Evolutionary conservation across 1,140 invertebrate species (phyloP).

Genomic region (Tyrophagus putrescentiae): DNA sequence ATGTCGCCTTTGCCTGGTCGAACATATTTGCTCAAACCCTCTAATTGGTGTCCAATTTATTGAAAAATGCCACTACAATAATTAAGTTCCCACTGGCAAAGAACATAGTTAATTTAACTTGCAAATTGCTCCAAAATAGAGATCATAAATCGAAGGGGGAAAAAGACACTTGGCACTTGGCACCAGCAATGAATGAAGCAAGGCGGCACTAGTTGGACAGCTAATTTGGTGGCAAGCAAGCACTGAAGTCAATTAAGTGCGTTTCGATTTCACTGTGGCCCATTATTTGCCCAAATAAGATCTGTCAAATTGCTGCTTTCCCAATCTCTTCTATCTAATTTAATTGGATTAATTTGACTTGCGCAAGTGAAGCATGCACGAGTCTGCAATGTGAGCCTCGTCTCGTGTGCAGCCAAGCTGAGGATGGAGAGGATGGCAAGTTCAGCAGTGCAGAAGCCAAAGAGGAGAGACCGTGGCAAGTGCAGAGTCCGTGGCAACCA

Average conservation of each 20-base stretch:
- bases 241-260: background rate
- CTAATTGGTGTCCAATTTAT: constrained; percentile 8
- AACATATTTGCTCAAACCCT: background rate
- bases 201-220: background rate
- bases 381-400: too few relatives aligned
- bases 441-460: too few relatives aligned
- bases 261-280: background rate
- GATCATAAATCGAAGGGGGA: background rate
- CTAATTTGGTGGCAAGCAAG: background rate
- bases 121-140: constrained; percentile 10
- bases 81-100: background rate
- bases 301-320: background rate
- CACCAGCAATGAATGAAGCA: background rate
- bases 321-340: background rate
- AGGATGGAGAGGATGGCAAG: too few relatives aligned
- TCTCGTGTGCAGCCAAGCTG: too few relatives aligned
- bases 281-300: constrained; percentile 10
- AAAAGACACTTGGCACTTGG: too few relatives aligned
- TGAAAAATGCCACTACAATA: background rate
- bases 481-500: background rate
- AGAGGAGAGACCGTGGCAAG: too few relatives aligned
- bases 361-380: background rate
- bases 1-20: background rate
- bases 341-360: constrained; percentile 4
- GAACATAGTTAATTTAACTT: constrained; percentile 13